A percentile compares a stretch with the other conserved stretches of the same genome.
These are phyloP conservation scores for Melipona beecheii DNA, from an alignment of 2,888 invertebrate species.

Conservation along the genomic window DNA sequence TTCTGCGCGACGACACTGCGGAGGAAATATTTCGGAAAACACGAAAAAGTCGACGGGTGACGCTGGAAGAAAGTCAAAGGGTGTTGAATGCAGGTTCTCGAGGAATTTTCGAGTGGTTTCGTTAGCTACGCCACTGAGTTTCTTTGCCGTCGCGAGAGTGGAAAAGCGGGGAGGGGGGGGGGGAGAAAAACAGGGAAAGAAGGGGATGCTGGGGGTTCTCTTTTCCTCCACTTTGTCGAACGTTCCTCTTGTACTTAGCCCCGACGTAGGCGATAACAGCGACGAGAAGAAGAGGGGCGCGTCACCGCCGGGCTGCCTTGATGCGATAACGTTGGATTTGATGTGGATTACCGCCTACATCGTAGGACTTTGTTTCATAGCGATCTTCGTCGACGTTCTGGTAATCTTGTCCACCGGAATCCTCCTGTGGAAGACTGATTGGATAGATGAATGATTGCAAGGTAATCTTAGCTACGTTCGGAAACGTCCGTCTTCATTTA, in stretches of 20 bases:
- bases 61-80: not conserved
- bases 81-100: not conserved
- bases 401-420: conserved; percentile 61
- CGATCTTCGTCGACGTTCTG: conserved; percentile 63
- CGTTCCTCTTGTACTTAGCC: conserved; percentile 54
- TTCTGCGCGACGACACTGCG: too few relatives aligned
- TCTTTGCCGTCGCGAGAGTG: conserved; percentile 2
- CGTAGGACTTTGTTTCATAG: conserved; percentile 64
- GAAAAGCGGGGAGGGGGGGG: not conserved
- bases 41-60: not conserved
- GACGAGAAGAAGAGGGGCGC: conserved; percentile 15
- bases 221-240: conserved; percentile 26
- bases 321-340: conserved; percentile 69
- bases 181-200: conserved; percentile 12
- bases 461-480: not conserved
- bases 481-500: too few relatives aligned
- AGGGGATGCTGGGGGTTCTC: not conserved
- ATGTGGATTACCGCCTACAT: conserved; percentile 69
- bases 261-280: conserved; percentile 29
- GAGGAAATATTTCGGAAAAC: not conserved
- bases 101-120: not conserved
- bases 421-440: conserved; percentile 32
- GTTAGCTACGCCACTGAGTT: conserved; percentile 40
- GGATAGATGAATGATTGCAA: not conserved
- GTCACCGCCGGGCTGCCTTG: conserved; percentile 55